Evolutionary conservation across 2,888 invertebrate genomes (phyloP), one percentile per base, ranked within the genome.

Genomic region (Sacculina carcini): DNA sequence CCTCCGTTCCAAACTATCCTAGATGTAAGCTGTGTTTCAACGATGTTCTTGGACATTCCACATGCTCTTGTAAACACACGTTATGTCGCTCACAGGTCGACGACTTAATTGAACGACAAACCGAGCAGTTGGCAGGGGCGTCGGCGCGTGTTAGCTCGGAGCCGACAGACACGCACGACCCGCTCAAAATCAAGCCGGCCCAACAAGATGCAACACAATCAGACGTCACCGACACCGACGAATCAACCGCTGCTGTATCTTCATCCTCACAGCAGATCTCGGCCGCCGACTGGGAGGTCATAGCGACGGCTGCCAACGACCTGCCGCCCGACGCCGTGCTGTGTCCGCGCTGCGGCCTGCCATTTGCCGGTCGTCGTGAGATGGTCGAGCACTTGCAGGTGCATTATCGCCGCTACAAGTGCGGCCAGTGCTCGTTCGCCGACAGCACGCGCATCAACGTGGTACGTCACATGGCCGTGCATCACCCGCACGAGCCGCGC

Each of bases 171-270:
- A n/a, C n/a, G n/a, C 1, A 72, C 74, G 56, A 73, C 72, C 58
- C n/a, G n/a, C n/a, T n/a, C n/a, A n/a, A n/a, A n/a, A n/a, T n/a
- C n/a, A n/a, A n/a, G n/a, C n/a, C 69, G 67, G 54, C 65, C 63
- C 2, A 68, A 71, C 1, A 64, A 76, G 21, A 62, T 66, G 24
- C 71, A 70, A 2, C 77, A 78, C 59, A 70, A 71, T 54, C 56
- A 58, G 10, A 66, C 32, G 32, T 3, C 32, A n/a, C 32, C 32
- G 32, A 12, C 32, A 9, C 5, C 32, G 32, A n/a, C 32, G 32
- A 32, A 3, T 32, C 34, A 12, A 14, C 34, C 14, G 16, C 6
- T 14, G 14, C 14, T 14, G 14, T 14, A 6, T 16, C 34, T 6
- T 5, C 16, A 14, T 14, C 6, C 14, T 36, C 34, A 2, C 5